Evolutionary conservation across 2,888 invertebrate species (phyloP), one percentile per base, ranked within the genome.

Genomic region (Polymixis lichenea): DNA sequence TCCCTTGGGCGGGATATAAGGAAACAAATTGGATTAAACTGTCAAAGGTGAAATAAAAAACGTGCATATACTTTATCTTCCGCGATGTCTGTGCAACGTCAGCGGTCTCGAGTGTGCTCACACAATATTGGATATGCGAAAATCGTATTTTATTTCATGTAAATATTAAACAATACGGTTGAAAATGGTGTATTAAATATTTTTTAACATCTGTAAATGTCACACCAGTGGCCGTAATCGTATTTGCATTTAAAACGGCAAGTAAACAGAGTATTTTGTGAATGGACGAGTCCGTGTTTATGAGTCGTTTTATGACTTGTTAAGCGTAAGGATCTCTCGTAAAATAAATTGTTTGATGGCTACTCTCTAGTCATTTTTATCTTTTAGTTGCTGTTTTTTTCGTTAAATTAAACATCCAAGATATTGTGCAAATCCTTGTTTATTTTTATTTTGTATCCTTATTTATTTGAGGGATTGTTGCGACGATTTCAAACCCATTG

Each of bases 21-120:
- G 91, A 95, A 96, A 95, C 95, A 96, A 96, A 96, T 96, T 96
- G 95, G 96, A 96, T 96, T 96, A 96, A 95, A 96, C 92, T 96
- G 96, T 96, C 96, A 96, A 96, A 96, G 96, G 95, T 96, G 94
- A 95, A 95, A 96, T 95, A 96, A 96, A 96, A 96, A 96, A 95
- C 88, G 90, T 89, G 92, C 84, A 90, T 93, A 93, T 94, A 93
- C 91, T 94, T 93, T 93, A 93, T 94, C 91, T 93, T 92, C 87
- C 86, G 91, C 92, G 88, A 92, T 91, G 94, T 94, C 95, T 96
- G 96, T 90, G 89, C 89, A 94, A 89, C 92, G 91, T 96, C 95
- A 95, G 84, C 85, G 43, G 64, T 85, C 77, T 85, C 87, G 79
- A 85, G 89, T 86, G 79, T 72, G 84, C 80, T 77, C 87, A 86